Evolutionary conservation across 2,113 vertebrate genomes (phyloP), one percentile per base, ranked within the genome.

Genomic region (Gobius niger): DNA sequence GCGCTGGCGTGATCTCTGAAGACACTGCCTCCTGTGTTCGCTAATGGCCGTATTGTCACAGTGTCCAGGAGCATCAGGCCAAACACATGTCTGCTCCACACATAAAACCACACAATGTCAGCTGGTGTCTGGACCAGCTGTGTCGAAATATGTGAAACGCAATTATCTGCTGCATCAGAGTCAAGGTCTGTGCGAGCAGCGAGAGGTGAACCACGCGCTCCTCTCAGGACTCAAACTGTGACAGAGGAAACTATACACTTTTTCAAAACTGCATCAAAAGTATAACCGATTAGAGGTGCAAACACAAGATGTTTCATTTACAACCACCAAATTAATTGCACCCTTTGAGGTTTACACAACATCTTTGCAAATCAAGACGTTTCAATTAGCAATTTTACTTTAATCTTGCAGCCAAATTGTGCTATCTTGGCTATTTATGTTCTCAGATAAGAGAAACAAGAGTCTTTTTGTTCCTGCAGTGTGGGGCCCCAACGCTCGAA

Each of bases 131-230:
- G 40, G 14, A 16, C 34, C 34, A 60, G 5, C 8, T 34, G 53
- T 40, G 18, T 63, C 46, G 68, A 24, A 78, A 47, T 65, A 70
- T 72, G 19, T 71, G 50, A 73, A 81, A 76, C 41, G 47, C 56
- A 19, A 77, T 85, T 74, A 51, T 73, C 68, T 81, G 13, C 10
- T 64, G 63, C 15, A 71, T 74, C 67, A 70, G 67, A 50, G 49
- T n/a, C 51, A 9, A 19, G 70, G 72, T 50, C 67, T 63, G 60
- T 40, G 47, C 67, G 63, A 79, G 79, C 56, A 47, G 46, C 57
- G 57, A 18, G 14, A 77, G 52, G 44, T 12, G 5, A 9, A 51
- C 60, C 66, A 67, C 67, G 63, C 42, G 8, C 13, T 50, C 54
- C 34, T 68, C 18, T 42, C 5, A 18, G 44, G 16, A 63, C n/a